Base-by-base conservation (phyloP, 1,140 invertebrate species). In the Phenacoccus solenopsis region DNA sequence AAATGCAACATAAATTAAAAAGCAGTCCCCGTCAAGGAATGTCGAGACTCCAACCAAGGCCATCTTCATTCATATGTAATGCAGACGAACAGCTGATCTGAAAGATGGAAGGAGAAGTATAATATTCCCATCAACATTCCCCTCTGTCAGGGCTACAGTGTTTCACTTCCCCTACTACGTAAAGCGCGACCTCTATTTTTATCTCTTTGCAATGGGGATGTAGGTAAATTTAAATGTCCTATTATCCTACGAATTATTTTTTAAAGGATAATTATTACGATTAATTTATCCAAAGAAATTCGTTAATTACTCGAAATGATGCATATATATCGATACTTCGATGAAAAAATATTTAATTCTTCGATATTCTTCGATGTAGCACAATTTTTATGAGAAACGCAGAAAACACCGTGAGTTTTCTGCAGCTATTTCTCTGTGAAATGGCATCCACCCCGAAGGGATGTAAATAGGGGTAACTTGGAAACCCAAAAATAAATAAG, bases 41-140 rank as follows among this genome's bases (percentile, higher is more conserved):
- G 59, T 64, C n/a, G 56, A 49, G 38, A 64, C 59, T 64, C 21
- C 21, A 64, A 25, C 59, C 59, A 64, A 64, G 59, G 59, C 59
- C 59, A 64, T 64, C 59, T 64, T 64, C 59, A 64, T 64, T 64
- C 59, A 64, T 64, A 64, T 27, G 59, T 64, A 24, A 24, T 9
- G 59, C 21, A 24, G 21, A 59, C 56, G 56, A 59, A 10, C 59
- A 64, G 59, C 59, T 64, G 59, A 64, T 64, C 25, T 64, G 12
- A 10, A 3, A 64, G 25, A 24, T 64, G 16, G 22, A 27, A 64
- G 59, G 25, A 64, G 59, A 24, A n/a, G 32, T 9, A 38, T 10
- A 38, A 38, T 38, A 38, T 9, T 24, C 10, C 59, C 10, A 25
- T 38, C 32, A 49, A n/a, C 16, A 49, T n/a, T 49, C 38, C 38